Conservation (phyloP, 2,888 invertebrate species). For the Leuctra nigra region DNA sequence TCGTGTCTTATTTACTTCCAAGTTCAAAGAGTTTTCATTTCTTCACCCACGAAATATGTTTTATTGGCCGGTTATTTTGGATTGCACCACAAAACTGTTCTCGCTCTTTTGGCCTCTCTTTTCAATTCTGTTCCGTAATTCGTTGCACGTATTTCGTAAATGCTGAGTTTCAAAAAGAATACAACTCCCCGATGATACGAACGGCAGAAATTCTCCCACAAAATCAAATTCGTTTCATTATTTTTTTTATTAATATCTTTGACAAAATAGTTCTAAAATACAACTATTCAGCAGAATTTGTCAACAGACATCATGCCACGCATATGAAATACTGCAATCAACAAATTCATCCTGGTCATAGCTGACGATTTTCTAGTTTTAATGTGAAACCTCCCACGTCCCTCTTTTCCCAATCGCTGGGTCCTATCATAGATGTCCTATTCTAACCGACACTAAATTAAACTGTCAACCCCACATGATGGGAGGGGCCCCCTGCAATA, state of each 20-base stretch:
- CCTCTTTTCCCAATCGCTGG: not conserved
- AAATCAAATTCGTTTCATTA: constrained; percentile 13
- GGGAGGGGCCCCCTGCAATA: not conserved
- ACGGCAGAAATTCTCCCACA: constrained; percentile 8
- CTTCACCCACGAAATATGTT: too few relatives aligned
- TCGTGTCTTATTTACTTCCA: too few relatives aligned
- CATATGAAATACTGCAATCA: not conserved
- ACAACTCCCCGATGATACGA: constrained; percentile 3
- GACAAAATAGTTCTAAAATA: not conserved
- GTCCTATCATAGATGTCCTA: not conserved
- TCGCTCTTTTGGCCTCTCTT: not conserved
- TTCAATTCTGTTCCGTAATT: constrained; percentile 4
- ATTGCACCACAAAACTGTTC: too few relatives aligned
- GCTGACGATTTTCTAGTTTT: too few relatives aligned
- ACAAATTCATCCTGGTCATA: too few relatives aligned
- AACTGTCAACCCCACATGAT: not conserved
- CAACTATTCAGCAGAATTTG: constrained; percentile 4
- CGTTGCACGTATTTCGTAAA: constrained; percentile 16
- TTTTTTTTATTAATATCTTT: constrained; percentile 8
- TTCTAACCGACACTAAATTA: not conserved
- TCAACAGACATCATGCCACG: not conserved
- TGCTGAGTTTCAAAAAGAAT: constrained; percentile 12
- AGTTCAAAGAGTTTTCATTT: too few relatives aligned
- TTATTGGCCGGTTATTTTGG: too few relatives aligned
- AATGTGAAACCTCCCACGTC: too few relatives aligned